Evolutionary conservation across 2,113 vertebrate species (phyloP), one percentile per base, ranked within the genome.

Genomic region (Upupa epops): DNA sequence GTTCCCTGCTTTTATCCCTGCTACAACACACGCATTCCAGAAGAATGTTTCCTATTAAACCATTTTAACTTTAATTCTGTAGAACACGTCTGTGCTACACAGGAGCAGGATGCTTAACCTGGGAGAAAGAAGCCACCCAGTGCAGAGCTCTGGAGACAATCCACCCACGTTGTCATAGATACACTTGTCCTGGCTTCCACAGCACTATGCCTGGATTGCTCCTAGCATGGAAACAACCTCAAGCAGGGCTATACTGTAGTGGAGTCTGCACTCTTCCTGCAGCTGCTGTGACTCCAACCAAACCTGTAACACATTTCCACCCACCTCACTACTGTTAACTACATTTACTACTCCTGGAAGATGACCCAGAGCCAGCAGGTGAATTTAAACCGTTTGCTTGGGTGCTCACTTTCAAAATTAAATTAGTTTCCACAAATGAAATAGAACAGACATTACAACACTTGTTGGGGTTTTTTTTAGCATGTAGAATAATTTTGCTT

Each of bases 141-240:
- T 0, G 6, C 31, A 32, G 31, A 60, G 59, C 32, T 26, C 8
- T 8, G 25, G 25, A 17, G 37, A 54, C 29, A 46, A 8, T 20
- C 34, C 12, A 20, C 1, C 34, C 12, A 20, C 1, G 4, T 21
- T 54, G 8, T 13, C 42, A 15, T 12, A 20, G 2, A 17, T 2
- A 32, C 20, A 8, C 24, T 11, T 14, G 29, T 34, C 29, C 45
- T 10, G 8, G 11, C 51, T 28, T 60, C 46, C 31, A 19, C 29
- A 36, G 9, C 4, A 24, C 15, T 37, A 11, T 3, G 17, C 26
- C 48, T 36, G 8, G 0, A 52, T 17, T 24, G 19, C 66, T 45
- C 51, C 40, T 48, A 51, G 40, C 19, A 45, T 16, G 18, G 31
- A 45, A 78, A 32, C 0, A 2, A 37, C 34, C 24, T 56, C n/a